A percentile compares a stretch with the other conserved stretches of the same genome.
These are phyloP conservation scores for Myripristis jacobus DNA, from an alignment of 2,797 vertebrate species.

Conservation along the genomic window DNA sequence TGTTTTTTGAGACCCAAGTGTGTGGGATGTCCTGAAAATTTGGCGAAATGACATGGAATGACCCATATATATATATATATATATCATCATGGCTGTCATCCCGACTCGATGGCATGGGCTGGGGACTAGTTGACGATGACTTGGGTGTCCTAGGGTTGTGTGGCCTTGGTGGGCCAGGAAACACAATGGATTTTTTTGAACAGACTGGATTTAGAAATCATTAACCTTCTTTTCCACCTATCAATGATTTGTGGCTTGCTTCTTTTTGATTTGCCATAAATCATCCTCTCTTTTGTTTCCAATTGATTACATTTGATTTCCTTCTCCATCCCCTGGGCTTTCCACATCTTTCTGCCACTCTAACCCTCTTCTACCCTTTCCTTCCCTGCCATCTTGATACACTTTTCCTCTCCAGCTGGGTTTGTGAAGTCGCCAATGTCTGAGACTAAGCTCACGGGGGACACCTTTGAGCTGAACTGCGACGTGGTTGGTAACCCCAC, in stretches of 20 bases:
- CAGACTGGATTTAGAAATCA: slow-evolving; percentile 46
- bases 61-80: too few species aligned
- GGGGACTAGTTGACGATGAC: slow-evolving; percentile 44
- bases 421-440: slow-evolving; percentile 99
- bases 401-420: slow-evolving; percentile 92
- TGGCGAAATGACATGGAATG: too few species aligned
- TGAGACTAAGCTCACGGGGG: slow-evolving; percentile 99
- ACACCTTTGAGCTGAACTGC: slow-evolving; percentile 99
- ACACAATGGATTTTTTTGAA: slow-evolving; percentile 21
- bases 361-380: slow-evolving; percentile 66
- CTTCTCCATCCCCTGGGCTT: slow-evolving; percentile 50
- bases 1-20: too few species aligned
- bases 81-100: not conserved
- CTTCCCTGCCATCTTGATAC: slow-evolving; percentile 61
- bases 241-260: slow-evolving; percentile 71
- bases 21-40: too few species aligned
- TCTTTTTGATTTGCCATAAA: slow-evolving; percentile 78
- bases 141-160: slow-evolving; percentile 46
- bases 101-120: slow-evolving; percentile 30
- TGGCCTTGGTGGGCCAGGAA: slow-evolving; percentile 32
- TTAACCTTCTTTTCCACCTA: slow-evolving; percentile 65
- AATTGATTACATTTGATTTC: slow-evolving; percentile 65
- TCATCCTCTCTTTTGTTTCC: slow-evolving; percentile 71
- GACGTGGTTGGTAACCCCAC: slow-evolving; percentile 97
- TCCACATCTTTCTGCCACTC: slow-evolving; percentile 48